Evolutionary conservation across 2,113 vertebrate genomes (phyloP).

Genomic region (Chloebia gouldiae): DNA sequence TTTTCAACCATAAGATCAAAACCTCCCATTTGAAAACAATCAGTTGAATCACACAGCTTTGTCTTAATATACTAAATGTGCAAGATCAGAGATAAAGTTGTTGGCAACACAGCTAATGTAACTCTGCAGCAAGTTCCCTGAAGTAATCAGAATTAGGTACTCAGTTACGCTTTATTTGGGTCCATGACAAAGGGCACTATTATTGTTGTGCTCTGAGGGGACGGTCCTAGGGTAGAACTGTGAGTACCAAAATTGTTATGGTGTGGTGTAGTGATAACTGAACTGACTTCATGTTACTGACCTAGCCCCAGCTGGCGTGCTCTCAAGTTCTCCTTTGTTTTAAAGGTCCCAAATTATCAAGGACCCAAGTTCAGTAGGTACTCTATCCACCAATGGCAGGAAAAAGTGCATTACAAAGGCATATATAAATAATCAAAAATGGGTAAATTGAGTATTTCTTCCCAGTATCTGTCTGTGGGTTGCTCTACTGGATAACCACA

Average conservation of each 20-base stretch:
- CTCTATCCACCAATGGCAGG: background rate
- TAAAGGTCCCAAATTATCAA: background rate
- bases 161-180: background rate
- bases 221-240: background rate
- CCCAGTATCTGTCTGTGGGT: background rate
- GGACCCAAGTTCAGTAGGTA: background rate
- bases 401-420: background rate
- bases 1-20: conserved; percentile 41
- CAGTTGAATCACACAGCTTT: conserved; percentile 23
- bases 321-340: background rate
- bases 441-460: background rate
- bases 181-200: background rate
- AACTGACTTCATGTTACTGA: background rate
- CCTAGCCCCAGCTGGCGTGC: background rate
- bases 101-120: background rate
- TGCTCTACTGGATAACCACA: background rate
- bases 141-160: background rate
- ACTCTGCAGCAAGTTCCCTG: background rate
- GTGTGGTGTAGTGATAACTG: background rate
- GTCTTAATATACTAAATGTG: conserved; percentile 28
- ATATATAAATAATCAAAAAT: background rate
- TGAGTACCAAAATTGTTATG: background rate
- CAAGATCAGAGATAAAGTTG: conserved; percentile 49
- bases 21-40: conserved; percentile 43
- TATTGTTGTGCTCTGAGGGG: background rate